These are phyloP conservation scores for Poeciliopsis retropinna DNA, from an alignment of 2,113 vertebrate species.

Conservation along the genomic window DNA sequence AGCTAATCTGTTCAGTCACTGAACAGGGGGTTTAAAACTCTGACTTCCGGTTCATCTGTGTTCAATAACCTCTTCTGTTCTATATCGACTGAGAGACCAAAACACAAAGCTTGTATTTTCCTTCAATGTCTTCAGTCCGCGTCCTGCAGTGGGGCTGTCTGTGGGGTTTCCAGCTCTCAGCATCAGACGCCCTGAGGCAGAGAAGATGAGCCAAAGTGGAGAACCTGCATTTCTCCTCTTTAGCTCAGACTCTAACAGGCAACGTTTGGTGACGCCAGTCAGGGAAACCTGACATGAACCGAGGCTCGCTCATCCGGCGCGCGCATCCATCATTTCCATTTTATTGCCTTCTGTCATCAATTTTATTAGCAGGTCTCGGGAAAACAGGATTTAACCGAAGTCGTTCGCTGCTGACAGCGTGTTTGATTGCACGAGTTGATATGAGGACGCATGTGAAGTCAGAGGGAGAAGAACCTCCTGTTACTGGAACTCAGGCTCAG, in stretches of 20 bases:
- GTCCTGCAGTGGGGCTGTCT: background rate
- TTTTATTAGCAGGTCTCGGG: conserved; percentile 27
- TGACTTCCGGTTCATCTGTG: background rate
- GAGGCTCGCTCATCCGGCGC: conserved; percentile 3
- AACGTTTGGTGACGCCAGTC: conserved; percentile 13
- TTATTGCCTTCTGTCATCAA: conserved; percentile 22
- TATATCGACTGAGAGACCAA: conserved; percentile 6
- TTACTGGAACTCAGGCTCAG: conserved; percentile 43
- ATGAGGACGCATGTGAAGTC: background rate
- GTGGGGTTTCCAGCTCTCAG: conserved; percentile 5
- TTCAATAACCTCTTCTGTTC: conserved; percentile 9
- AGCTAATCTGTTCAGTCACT: conserved; percentile 39
- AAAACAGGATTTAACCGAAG: conserved; percentile 27
- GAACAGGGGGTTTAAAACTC: conserved; percentile 30
- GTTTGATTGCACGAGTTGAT: conserved; percentile 16
- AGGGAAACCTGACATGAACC: conserved; percentile 10
- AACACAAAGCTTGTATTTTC: conserved; percentile 19
- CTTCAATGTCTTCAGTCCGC: background rate
- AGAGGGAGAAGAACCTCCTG: background rate
- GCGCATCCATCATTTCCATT: conserved; percentile 5
- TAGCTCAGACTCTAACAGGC: too few species aligned
- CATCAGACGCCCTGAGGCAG: conserved; percentile 30
- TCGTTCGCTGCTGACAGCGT: background rate
- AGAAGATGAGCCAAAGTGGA: conserved; percentile 30
- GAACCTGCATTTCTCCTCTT: conserved; percentile 24